Conservation (phyloP, 2,113 vertebrate genomes). For the Sylvicapra grimmia region DNA sequence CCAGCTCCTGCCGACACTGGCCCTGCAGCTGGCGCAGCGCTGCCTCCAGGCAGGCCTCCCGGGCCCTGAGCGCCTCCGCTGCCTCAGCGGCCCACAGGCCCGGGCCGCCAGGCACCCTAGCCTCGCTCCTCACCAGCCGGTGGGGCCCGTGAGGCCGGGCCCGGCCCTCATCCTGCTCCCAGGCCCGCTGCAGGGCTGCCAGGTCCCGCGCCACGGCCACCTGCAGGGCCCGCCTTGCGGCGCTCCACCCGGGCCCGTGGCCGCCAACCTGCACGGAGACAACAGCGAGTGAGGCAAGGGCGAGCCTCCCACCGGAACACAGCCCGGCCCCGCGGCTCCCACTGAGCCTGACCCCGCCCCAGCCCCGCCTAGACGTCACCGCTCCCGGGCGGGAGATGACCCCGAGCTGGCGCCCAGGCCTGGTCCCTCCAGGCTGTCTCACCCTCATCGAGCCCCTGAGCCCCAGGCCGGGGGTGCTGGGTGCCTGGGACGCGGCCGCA, state of each 20-base stretch:
- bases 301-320: background rate
- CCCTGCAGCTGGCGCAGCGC: background rate
- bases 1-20: slow-evolving; percentile 50
- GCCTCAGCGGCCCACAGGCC: background rate
- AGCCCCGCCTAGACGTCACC: fast-evolving
- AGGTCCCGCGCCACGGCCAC: background rate
- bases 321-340: background rate
- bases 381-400: background rate
- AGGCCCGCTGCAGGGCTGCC: background rate
- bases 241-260: background rate
- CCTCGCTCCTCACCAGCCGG: slow-evolving; percentile 44
- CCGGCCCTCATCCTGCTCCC: background rate
- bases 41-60: slow-evolving; percentile 20
- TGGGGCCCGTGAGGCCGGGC: background rate
- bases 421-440: background rate
- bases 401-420: fast-evolving
- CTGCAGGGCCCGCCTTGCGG: fast-evolving
- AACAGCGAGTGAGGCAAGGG: background rate
- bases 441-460: fast-evolving
- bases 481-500: fast-evolving
- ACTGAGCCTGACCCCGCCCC: too few species aligned
- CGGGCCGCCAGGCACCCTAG: fast-evolving
- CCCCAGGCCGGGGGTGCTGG: background rate
- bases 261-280: background rate
- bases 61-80: background rate